Percentiles rank a stretch among this genome's conserved stretches.
These are phyloP conservation scores for Ectemnius lituratus DNA, from an alignment of 2,888 invertebrate species.

Conservation along the genomic window DNA sequence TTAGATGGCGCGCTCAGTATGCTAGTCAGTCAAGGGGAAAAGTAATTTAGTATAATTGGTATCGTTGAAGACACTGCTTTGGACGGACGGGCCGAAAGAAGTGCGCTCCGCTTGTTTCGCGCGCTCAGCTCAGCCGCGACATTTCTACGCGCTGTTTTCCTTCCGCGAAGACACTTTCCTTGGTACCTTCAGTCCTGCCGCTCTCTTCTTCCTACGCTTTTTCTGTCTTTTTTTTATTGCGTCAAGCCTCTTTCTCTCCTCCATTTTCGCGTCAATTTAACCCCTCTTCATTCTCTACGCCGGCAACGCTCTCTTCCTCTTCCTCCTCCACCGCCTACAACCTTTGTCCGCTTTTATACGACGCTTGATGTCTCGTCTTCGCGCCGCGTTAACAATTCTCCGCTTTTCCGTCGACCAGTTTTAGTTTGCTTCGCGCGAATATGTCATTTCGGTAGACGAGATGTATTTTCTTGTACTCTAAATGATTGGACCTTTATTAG, in stretches of 20 bases:
- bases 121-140: slow-evolving; percentile 16
- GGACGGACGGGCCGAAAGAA: background rate
- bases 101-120: too few relatives aligned
- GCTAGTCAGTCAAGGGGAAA: slow-evolving; percentile 2
- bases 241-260: slow-evolving; percentile 10
- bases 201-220: background rate
- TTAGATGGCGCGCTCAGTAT: background rate
- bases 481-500: too few relatives aligned
- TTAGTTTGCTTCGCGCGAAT: background rate
- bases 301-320: slow-evolving; percentile 30
- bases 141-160: slow-evolving; percentile 33
- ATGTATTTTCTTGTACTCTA: too few relatives aligned
- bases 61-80: background rate
- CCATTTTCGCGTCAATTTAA: slow-evolving; percentile 46
- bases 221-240: slow-evolving; percentile 30
- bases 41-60: slow-evolving; percentile 2
- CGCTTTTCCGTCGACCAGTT: background rate
- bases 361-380: slow-evolving; percentile 25
- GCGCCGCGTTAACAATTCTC: slow-evolving; percentile 34
- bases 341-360: slow-evolving; percentile 45
- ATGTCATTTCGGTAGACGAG: too few relatives aligned
- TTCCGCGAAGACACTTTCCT: slow-evolving; percentile 24
- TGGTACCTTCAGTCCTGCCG: background rate
- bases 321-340: slow-evolving; percentile 2
- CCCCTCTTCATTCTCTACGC: slow-evolving; percentile 25